Conservation (phyloP, 30 jellyfish, hydroid and myxozoan genomes). For the Aurelia aurita complex sp. Pacific region DNA sequence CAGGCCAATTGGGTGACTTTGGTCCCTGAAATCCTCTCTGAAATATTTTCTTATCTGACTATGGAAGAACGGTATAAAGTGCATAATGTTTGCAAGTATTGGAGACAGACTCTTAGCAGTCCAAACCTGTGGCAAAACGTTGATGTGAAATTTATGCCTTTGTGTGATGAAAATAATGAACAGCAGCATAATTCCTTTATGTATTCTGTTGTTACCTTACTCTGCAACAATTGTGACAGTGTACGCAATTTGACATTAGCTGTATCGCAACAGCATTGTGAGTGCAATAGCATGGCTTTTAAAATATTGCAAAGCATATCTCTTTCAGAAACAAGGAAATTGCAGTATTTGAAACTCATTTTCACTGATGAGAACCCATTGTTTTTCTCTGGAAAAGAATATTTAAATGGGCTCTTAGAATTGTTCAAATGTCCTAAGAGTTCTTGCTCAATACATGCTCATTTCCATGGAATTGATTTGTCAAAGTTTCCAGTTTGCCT, state of each 20-base stretch:
- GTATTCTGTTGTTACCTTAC: neutral
- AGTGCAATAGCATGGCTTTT: constrained; percentile 10
- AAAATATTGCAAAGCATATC: constrained; percentile 3
- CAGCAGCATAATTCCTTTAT: neutral
- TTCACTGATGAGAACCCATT: constrained; percentile 54
- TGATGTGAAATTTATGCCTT: neutral
- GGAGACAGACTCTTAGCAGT: constrained; percentile 8
- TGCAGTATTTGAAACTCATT: constrained; percentile 1
- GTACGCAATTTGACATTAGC: neutral
- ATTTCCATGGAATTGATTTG: constrained; percentile 26
- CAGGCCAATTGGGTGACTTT: neutral
- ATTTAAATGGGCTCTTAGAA: constrained; percentile 10
- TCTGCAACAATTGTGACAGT: constrained; percentile 16
- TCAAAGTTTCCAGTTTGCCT: constrained; percentile 65
- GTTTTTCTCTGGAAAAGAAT: constrained; percentile 50
- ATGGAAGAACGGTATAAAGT: constrained; percentile 21
- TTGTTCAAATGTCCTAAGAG: constrained; percentile 14
- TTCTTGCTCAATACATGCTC: neutral
- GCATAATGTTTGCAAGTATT: constrained; percentile 8
- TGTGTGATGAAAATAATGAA: neutral
- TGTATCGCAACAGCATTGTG: constrained; percentile 25
- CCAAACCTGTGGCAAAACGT: constrained; percentile 25
- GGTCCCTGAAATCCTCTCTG: constrained; percentile 15
- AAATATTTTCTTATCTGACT: constrained; percentile 3
- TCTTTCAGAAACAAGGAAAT: neutral